These are phyloP conservation scores for Pteropus rufus DNA, from an alignment of 2,797 vertebrate genomes.

Conservation along the genomic window DNA sequence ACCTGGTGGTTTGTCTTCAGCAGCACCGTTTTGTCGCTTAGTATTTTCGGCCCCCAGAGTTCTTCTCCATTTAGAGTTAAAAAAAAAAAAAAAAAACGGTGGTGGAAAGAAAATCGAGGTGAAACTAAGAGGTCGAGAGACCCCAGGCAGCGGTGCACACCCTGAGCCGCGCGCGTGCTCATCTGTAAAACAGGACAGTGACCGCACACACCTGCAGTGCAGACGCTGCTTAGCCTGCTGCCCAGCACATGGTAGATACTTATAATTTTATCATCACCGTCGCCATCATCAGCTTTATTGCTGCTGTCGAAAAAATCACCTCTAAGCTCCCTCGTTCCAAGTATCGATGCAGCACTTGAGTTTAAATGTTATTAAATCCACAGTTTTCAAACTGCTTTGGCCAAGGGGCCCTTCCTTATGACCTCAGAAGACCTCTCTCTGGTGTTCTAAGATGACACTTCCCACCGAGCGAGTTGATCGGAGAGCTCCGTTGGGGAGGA, in stretches of 20 bases:
- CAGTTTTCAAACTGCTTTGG: background rate
- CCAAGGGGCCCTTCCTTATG: background rate
- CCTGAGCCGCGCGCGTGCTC: fast-evolving
- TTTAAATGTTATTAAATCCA: background rate
- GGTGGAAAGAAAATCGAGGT: background rate
- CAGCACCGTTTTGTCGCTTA: background rate
- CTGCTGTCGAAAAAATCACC: background rate
- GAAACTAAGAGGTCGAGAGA: fast-evolving
- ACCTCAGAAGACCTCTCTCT: background rate
- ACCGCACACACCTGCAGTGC: background rate
- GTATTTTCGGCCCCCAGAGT: background rate
- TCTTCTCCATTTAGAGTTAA: background rate
- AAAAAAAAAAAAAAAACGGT: background rate
- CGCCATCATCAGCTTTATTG: background rate
- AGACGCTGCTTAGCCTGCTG: background rate
- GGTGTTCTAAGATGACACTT: background rate
- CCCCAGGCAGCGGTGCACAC: fast-evolving
- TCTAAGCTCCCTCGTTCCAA: background rate
- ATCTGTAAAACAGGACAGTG: fast-evolving
- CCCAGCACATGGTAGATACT: background rate
- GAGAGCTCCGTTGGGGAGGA: too few relatives aligned
- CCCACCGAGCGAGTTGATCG: background rate
- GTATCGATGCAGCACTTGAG: background rate
- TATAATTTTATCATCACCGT: background rate
- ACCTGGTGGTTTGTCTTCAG: background rate